Conservation (phyloP, 92 coral and sea anemone species). For the Phenganax stokvisi region DNA sequence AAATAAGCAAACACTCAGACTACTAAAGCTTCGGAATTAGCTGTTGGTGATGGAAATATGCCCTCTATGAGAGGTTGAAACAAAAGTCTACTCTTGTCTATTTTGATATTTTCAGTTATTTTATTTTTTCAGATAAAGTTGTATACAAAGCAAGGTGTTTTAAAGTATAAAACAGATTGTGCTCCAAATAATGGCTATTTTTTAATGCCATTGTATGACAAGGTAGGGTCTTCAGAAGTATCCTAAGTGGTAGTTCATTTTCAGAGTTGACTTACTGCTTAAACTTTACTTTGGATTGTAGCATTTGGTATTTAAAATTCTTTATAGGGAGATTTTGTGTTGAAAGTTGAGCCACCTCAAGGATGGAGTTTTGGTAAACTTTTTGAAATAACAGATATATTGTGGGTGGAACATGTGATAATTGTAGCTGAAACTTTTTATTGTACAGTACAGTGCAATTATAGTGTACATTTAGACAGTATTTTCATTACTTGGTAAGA, state of each 20-base stretch:
- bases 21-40: no score
- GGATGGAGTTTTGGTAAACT: constrained; percentile 97
- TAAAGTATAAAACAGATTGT: constrained; percentile 86
- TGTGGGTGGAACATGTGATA: background rate
- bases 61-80: background rate
- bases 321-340: constrained; percentile 69
- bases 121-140: constrained; percentile 63
- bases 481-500: no score
- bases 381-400: background rate
- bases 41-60: no score
- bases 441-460: background rate
- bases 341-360: constrained; percentile 90
- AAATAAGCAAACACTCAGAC: no score
- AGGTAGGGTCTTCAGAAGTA: constrained; percentile 45
- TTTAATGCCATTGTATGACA: constrained; percentile 87
- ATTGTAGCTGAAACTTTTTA: background rate
- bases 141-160: constrained; percentile 82
- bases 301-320: background rate
- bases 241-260: background rate
- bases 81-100: background rate
- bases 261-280: no score
- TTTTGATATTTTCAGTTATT: background rate
- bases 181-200: constrained; percentile 98
- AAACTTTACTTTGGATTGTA: no score
- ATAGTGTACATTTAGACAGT: no score